Conservation (phyloP, 2,113 vertebrate species). For the Eretmochelys imbricata region DNA sequence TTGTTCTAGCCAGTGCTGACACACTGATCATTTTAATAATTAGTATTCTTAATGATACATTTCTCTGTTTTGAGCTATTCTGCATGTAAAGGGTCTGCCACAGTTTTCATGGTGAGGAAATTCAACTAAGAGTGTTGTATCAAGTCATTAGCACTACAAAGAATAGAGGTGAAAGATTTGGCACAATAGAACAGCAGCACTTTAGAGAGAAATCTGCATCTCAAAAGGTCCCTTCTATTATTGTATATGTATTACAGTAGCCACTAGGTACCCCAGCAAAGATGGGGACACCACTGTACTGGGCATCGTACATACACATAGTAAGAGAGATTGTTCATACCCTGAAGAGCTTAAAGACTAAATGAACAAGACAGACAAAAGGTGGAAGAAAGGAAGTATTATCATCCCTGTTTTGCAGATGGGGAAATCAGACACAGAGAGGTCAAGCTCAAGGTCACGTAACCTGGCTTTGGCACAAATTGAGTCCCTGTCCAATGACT, state of each 20-base stretch:
- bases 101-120: not conserved
- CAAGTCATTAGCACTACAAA: not conserved
- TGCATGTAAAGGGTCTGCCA: not conserved
- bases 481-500: not conserved
- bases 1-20: not conserved
- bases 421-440: not conserved
- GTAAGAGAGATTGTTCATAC: not conserved
- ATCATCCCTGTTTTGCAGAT: not conserved
- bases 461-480: not conserved
- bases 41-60: not conserved
- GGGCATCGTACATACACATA: rapidly evolving
- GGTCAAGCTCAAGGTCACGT: not conserved
- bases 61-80: not conserved
- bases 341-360: not conserved
- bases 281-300: not conserved
- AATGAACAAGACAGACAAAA: not conserved
- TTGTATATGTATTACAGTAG: not conserved
- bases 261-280: not conserved
- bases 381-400: not conserved
- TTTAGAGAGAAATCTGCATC: not conserved
- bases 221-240: not conserved
- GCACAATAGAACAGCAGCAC: not conserved
- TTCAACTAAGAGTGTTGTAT: not conserved
- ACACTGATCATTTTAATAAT: not conserved
- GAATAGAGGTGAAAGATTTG: not conserved